Percentiles rank a stretch among this genome's conserved stretches.
Evolutionary conservation across 1,140 invertebrate genomes (phyloP).

Genomic region (Trigoniulus corallinus): DNA sequence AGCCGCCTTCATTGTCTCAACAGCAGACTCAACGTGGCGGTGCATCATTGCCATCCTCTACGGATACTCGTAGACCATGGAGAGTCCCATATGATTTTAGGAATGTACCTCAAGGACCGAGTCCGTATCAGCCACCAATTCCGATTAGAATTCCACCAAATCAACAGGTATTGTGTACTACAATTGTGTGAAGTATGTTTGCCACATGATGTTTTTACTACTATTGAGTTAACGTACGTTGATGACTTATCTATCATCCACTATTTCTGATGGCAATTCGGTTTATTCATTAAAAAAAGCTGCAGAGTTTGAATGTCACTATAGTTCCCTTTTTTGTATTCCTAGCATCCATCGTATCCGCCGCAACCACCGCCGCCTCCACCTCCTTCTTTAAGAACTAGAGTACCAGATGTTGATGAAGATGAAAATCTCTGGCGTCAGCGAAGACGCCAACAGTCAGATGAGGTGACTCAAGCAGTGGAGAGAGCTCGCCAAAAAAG

Average conservation of each 20-base stretch:
- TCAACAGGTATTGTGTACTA: conserved; percentile 6
- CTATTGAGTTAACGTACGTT: too few species aligned
- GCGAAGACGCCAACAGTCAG: conserved; percentile 40
- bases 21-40: background rate
- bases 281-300: too few species aligned
- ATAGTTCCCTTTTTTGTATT: too few species aligned
- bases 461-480: conserved; percentile 48
- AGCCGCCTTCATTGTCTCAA: conserved; percentile 4
- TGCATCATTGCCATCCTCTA: background rate
- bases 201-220: too few species aligned
- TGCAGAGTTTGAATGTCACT: too few species aligned
- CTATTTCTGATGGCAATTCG: too few species aligned
- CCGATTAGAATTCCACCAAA: conserved; percentile 5
- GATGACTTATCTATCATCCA: too few species aligned
- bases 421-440: conserved; percentile 59
- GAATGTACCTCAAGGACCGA: background rate
- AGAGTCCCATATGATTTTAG: conserved; percentile 4
- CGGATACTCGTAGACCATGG: background rate
- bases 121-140: conserved; percentile 11
- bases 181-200: too few species aligned
- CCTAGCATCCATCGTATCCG: too few species aligned
- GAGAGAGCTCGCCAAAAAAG: conserved; percentile 56
- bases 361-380: too few species aligned
- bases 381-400: conserved; percentile 12
- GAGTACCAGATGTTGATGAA: conserved; percentile 24